Evolutionary conservation across 1,140 invertebrate species (phyloP).

Genomic region (Drosophila willistoni): DNA sequence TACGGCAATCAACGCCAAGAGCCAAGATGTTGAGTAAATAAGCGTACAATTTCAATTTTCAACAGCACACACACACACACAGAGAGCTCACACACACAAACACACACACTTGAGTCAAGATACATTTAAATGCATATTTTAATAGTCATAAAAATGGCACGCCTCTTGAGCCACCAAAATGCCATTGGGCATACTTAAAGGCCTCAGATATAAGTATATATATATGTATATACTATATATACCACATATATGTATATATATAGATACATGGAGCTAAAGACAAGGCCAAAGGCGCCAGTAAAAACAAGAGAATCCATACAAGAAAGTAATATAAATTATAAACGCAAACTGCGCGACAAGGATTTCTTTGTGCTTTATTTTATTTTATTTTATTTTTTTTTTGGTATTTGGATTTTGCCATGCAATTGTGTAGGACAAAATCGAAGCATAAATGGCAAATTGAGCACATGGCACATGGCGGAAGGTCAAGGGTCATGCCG

Average conservation of each 20-base stretch:
- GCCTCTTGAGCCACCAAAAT: constrained; percentile 55
- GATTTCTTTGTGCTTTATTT: constrained; percentile 35
- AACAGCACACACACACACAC: constrained; percentile 43
- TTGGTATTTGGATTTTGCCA: background rate
- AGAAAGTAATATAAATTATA: constrained; percentile 77
- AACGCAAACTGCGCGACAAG: constrained; percentile 80
- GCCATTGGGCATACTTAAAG: constrained; percentile 72
- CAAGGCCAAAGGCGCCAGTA: constrained; percentile 68
- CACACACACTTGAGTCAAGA: constrained; percentile 16
- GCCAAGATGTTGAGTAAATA: constrained; percentile 64
- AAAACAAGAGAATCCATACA: constrained; percentile 63
- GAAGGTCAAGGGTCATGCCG: constrained; percentile 75
- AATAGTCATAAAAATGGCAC: constrained; percentile 70
- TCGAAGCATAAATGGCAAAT: constrained; percentile 58
- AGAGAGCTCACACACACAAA: constrained; percentile 4
- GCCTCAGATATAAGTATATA: constrained; percentile 36
- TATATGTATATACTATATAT: constrained; percentile 30
- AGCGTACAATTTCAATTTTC: constrained; percentile 78
- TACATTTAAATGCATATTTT: constrained; percentile 79
- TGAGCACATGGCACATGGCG: constrained; percentile 63
- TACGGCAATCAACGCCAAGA: constrained; percentile 76
- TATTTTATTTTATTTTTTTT: too few species aligned
- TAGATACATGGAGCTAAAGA: constrained; percentile 37
- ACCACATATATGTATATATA: constrained; percentile 10
- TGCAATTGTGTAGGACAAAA: constrained; percentile 48